Evolutionary conservation across 2,113 vertebrate species (phyloP).

Genomic region (Sinocyclocheilus anophthalmus): DNA sequence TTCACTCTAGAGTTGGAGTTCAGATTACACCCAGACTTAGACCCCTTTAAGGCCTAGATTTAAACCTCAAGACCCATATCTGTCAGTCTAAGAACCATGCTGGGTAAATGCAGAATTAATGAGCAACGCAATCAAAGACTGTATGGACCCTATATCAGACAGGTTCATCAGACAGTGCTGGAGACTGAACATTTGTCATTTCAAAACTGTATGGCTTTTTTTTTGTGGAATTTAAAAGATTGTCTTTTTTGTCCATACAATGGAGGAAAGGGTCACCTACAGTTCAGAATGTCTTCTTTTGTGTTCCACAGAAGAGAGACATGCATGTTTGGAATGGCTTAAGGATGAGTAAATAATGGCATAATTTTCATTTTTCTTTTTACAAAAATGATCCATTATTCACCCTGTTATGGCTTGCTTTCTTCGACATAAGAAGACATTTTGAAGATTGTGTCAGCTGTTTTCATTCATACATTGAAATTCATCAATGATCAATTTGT

Average conservation of each 20-base stretch:
- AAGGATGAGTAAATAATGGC: not conserved
- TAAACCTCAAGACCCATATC: not conserved
- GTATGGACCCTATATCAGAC: not conserved
- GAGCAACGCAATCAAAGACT: not conserved
- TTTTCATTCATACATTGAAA: not conserved
- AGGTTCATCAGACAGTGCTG: not conserved
- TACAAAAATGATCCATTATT: not conserved
- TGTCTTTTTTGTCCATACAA: not conserved
- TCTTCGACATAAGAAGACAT: not conserved
- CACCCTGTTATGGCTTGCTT: not conserved
- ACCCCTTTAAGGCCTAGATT: not conserved
- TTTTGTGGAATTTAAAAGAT: not conserved
- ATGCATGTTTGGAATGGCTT: not conserved
- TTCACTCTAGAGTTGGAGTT: not conserved
- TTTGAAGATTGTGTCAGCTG: not conserved
- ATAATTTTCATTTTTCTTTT: not conserved
- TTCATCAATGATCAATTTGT: not conserved
- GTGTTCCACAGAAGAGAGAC: not conserved
- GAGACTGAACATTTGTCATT: not conserved
- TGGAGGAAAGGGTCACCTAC: not conserved
- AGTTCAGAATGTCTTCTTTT: not conserved
- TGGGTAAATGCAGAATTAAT: not conserved
- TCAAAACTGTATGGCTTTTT: not conserved
- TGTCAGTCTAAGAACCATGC: not conserved
- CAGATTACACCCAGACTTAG: conserved; percentile 14